These are phyloP conservation scores for Catalaphyllia jardinei DNA, from an alignment of 64 coral and sea anemone species.

Conservation along the genomic window DNA sequence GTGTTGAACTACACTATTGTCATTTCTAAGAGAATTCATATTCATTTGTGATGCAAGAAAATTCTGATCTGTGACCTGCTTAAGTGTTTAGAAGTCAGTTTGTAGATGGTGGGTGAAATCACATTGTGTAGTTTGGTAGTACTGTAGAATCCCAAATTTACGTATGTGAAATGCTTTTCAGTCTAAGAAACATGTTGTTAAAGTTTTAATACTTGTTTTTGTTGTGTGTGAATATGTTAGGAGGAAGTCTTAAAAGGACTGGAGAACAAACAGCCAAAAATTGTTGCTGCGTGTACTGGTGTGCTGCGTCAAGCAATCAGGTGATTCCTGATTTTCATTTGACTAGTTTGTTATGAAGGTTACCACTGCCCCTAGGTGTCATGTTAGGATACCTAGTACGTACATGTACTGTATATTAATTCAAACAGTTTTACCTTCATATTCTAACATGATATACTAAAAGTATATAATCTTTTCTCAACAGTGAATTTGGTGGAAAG, in stretches of 20 bases:
- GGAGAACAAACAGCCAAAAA: conserved; percentile 97
- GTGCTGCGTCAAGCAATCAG: conserved; percentile 72
- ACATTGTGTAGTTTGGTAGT: too few relatives aligned
- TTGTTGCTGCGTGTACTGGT: conserved; percentile 84
- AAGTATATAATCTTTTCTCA: not conserved
- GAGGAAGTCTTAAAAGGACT: conserved; percentile 96
- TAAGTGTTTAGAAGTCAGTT: too few relatives aligned
- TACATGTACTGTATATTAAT: not conserved
- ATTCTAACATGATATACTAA: not conserved
- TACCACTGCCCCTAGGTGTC: too few relatives aligned
- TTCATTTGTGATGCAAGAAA: too few relatives aligned
- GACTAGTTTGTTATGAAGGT: too few relatives aligned
- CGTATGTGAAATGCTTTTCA: too few relatives aligned
- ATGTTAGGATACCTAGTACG: too few relatives aligned
- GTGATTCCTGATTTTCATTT: conserved; percentile 12
- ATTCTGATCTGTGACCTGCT: too few relatives aligned
- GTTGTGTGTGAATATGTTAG: conserved; percentile 4
- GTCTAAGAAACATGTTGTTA: not conserved
- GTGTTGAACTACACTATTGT: too few relatives aligned
- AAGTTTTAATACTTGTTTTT: not conserved
- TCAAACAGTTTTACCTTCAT: not conserved
- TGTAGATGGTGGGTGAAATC: too few relatives aligned
- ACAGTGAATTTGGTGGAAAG: conserved; percentile 95
- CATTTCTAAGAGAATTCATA: too few relatives aligned
- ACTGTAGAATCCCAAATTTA: too few relatives aligned